Conservation (phyloP, 53 echinoderm and acorn worm genomes). For the Henricia sp. region DNA sequence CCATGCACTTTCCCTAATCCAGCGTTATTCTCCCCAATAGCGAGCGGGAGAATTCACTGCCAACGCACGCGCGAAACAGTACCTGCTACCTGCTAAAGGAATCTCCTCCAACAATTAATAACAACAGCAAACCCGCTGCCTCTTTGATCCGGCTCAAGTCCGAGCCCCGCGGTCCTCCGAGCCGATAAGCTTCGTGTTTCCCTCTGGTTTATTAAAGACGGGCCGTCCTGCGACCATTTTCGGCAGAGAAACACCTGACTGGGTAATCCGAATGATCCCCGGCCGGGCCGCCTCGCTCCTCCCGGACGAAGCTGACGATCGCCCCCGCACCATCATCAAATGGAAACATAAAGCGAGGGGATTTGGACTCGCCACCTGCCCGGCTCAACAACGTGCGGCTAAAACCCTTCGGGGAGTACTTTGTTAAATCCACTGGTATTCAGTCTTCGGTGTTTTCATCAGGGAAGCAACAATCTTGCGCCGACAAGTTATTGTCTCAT, state of each 20-base stretch:
- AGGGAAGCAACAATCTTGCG: background rate
- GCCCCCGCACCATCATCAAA: constrained; percentile 15
- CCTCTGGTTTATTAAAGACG: background rate
- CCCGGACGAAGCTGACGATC: background rate
- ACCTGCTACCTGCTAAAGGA: constrained; percentile 13
- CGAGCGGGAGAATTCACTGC: background rate
- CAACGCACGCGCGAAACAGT: background rate
- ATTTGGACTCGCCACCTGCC: constrained; percentile 40
- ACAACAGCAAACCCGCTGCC: constrained; percentile 21
- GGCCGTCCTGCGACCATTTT: background rate
- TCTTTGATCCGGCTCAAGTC: constrained; percentile 10
- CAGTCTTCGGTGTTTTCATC: background rate
- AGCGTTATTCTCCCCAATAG: background rate
- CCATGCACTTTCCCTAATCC: constrained; percentile 26
- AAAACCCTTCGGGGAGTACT: background rate
- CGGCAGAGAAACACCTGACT: constrained; percentile 49
- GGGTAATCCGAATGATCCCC: background rate
- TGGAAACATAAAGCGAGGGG: constrained; percentile 34
- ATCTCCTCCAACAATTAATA: constrained; percentile 22
- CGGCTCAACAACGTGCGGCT: constrained; percentile 1
- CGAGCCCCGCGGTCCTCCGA: background rate
- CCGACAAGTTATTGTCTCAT: too few relatives aligned
- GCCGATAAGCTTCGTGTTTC: background rate
- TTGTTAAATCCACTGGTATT: background rate
- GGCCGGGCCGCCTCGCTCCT: constrained; percentile 20